Conservation (phyloP, 2,888 invertebrate genomes). For the Lathronympha strigana region DNA sequence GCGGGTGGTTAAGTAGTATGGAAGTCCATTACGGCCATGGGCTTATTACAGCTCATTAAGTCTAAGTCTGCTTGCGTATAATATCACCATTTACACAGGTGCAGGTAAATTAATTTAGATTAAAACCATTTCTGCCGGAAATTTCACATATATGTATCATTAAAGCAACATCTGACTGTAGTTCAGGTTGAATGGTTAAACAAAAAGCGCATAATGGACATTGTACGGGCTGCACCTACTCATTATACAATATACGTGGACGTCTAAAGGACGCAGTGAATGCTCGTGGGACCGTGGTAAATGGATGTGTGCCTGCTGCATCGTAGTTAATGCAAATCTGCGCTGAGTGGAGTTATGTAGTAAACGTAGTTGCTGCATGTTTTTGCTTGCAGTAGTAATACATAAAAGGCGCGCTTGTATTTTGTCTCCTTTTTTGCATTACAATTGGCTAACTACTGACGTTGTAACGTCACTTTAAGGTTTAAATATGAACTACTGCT, state of each 20-base stretch:
- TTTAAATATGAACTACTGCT: no score
- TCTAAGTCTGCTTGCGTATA: background rate
- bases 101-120: background rate
- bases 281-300: constrained; percentile 18
- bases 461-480: no score
- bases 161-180: constrained; percentile 8
- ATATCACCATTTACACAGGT: background rate
- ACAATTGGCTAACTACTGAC: no score
- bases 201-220: constrained; percentile 35
- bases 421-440: no score
- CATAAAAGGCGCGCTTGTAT: no score
- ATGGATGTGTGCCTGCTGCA: constrained; percentile 15
- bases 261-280: constrained; percentile 26
- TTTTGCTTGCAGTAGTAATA: background rate
- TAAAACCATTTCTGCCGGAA: background rate
- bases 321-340: constrained; percentile 13
- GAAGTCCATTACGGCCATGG: no score
- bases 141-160: background rate
- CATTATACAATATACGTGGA: constrained; percentile 21
- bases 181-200: constrained; percentile 39
- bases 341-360: constrained; percentile 6
- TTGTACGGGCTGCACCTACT: constrained; percentile 30
- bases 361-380: no score
- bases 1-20: no score
- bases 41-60: no score